Base-by-base conservation (phyloP, 2,113 vertebrate genomes). In the Aegithalos caudatus region DNA sequence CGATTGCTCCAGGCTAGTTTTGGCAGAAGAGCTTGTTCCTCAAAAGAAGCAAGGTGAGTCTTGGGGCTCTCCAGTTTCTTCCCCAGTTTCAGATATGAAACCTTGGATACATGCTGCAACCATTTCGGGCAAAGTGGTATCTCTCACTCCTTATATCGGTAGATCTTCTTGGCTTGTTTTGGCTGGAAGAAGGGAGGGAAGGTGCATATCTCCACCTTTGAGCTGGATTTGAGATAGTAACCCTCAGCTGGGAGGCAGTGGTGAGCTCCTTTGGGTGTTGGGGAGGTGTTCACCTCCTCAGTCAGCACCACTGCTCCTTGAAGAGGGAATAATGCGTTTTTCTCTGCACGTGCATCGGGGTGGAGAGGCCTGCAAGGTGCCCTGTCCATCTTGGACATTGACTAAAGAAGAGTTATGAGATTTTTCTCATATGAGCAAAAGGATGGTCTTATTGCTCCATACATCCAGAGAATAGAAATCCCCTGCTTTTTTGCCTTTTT, bases 21-120 rank as follows among this genome's bases (percentile, higher is more conserved):
- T 96, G 90, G 67, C 85, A 91, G 84, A 90, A 91, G 73, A 85
- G 58, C 84, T 94, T 82, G 93, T 87, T 96, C 89, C 94, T 97
- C 87, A 95, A 96, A 95, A 94, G 86, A 91, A 87, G 33, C 23
- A 24, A 91, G 74, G 87, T 88, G 81, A 94, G 53, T 88, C 28
- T 64, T 90, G 62, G 81, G 87, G 50, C 38, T 93, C 58, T 85
- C n/a, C 54, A 72, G 33, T 47, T 90, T 73, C 66, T 94, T 76
- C 29, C 19, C 71, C 33, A 50, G 24, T 76, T 82, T 85, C 61
- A 86, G 60, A 70, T 90, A 77, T 44, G 60, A 92, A 93, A 56
- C 64, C 38, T 62, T 61, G 72, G 81, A 77, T 67, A 17, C 24
- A 3, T 78, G 72, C 72, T 95, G 60, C 47, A 86, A 40, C 50